Evolutionary conservation across 2,113 vertebrate species (phyloP), one percentile per base, ranked within the genome.

Genomic region (Nipponia nippon): DNA sequence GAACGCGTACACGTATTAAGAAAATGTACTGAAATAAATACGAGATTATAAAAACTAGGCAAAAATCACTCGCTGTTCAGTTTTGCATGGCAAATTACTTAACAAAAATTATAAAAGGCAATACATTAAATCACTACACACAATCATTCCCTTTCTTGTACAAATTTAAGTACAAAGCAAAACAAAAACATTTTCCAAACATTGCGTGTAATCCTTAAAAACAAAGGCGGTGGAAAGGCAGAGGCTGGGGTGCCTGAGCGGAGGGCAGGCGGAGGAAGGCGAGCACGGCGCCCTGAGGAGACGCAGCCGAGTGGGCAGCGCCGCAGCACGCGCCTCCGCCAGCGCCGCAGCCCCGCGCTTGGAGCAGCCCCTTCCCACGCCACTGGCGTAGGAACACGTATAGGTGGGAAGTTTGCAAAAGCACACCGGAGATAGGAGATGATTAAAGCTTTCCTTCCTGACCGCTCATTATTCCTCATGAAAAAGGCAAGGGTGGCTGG

Each of bases 1-100:
- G 78, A 95, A 49, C 88, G 91, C 44, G 44, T 56, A 76, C 42
- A 63, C 8, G 66, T 73, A 94, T 96, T 96, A 94, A 71, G 76
- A 55, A 97, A 96, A 95, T 55, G 78, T 13, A 84, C 50, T 1
- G 59, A 83, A 87, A 94, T 55, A 90, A 89, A 87, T 18, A 34
- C 59, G 78, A 89, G 66, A 88, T 85, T 87, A 92, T 46, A 81
- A 95, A 80, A 95, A 79, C 50, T 46, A 23, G 71, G 91, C 50
- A 52, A 77, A 89, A 87, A 56, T 47, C 88, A 49, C 44, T 76
- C 25, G 0, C 22, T 13, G 62, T 32, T 91, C 73, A 15, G 63
- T 85, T 71, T 11, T 40, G 55, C 83, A 18, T 6, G 46, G 81
- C 62, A 47, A 88, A 62, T 90, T 82, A 42, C 62, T 56, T 73